Conservation (phyloP, 30 jellyfish, hydroid and myxozoan species). For the Turritopsis rubra region DNA sequence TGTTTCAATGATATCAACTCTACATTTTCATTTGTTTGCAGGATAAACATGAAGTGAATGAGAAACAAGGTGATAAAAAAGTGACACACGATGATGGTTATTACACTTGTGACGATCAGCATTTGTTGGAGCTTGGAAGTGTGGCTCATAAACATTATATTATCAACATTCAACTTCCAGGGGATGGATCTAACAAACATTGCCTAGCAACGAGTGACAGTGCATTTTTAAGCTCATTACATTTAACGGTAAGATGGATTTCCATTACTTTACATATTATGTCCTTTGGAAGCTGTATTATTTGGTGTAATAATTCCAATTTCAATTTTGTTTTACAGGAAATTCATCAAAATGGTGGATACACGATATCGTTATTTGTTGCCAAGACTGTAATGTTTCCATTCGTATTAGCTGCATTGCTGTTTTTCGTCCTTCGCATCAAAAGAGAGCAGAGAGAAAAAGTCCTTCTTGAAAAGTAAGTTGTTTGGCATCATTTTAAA, state of each 20-base stretch:
- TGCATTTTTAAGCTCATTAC: conserved; percentile 45
- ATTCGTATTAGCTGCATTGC: conserved; percentile 51
- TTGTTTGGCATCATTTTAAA: background rate
- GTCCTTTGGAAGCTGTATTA: background rate
- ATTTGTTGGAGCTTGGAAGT: conserved; percentile 80
- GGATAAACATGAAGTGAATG: background rate
- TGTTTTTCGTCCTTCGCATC: conserved; percentile 62
- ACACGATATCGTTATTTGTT: conserved; percentile 77
- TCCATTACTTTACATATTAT: no score
- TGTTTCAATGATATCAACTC: conserved; percentile 9
- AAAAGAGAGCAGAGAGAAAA: conserved; percentile 58
- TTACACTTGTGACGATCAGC: conserved; percentile 85
- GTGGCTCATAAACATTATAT: conserved; percentile 59
- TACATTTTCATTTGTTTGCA: background rate
- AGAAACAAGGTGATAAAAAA: conserved; percentile 1
- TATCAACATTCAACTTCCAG: conserved; percentile 54
- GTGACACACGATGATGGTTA: conserved; percentile 41
- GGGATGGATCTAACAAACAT: background rate
- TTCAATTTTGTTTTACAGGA: conserved; percentile 33
- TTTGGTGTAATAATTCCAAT: background rate
- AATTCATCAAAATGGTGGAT: conserved; percentile 74
- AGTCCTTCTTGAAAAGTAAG: conserved; percentile 76
- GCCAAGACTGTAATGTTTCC: conserved; percentile 82
- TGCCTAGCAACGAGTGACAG: conserved; percentile 28
- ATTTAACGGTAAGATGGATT: conserved; percentile 38